Conservation (phyloP, 2,888 invertebrate species). For the Cyrtodaria siliqua region DNA sequence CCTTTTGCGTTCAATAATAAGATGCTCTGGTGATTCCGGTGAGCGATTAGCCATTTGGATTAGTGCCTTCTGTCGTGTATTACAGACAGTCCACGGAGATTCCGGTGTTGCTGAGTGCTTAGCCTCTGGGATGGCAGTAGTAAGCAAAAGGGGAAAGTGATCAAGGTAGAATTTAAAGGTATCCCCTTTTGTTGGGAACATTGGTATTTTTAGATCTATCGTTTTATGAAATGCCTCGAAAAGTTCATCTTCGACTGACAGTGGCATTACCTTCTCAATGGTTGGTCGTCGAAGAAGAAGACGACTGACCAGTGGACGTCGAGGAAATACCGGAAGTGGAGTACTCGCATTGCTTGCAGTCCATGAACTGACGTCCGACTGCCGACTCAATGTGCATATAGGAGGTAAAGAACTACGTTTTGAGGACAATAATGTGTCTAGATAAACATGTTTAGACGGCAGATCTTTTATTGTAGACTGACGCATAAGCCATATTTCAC, state of each 20-base stretch:
- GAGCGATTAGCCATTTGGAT: too few species aligned
- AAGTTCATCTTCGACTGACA: constrained; percentile 28
- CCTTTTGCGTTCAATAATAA: constrained; percentile 39
- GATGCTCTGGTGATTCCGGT: constrained; percentile 45
- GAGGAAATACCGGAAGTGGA: constrained; percentile 27
- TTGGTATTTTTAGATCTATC: constrained; percentile 38
- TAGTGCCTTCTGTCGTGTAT: constrained; percentile 32
- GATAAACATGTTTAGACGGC: too few species aligned
- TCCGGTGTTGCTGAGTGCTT: constrained; percentile 38
- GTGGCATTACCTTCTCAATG: constrained; percentile 30
- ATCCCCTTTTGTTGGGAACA: constrained; percentile 39
- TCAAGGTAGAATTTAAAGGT: constrained; percentile 44
- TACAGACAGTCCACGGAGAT: constrained; percentile 44
- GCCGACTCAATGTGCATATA: background rate
- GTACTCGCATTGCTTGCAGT: constrained; percentile 20
- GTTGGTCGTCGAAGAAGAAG: constrained; percentile 44
- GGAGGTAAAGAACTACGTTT: too few species aligned
- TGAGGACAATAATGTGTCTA: too few species aligned
- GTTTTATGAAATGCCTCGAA: constrained; percentile 32
- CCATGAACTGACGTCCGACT: constrained; percentile 6
- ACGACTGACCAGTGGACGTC: constrained; percentile 19
- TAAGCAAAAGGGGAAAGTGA: constrained; percentile 47
- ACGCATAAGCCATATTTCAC: constrained; percentile 8
- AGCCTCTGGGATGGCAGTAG: constrained; percentile 4
- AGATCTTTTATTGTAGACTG: background rate